phyloP scores from a whole-genome alignment of 2,113 vertebrate species.

The Motacilla tschutschensis region DNA sequence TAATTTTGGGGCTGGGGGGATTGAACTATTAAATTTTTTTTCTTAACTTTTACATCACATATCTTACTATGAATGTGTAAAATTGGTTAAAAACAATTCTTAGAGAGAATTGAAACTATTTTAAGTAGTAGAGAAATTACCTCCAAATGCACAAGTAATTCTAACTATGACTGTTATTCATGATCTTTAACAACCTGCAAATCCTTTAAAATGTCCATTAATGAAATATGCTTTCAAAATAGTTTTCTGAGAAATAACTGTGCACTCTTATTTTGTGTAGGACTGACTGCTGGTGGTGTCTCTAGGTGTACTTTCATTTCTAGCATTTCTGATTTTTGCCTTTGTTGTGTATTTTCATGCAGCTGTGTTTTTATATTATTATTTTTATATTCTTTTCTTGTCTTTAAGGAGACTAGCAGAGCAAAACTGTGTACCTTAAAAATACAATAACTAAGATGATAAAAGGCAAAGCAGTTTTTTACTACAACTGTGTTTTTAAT shows the following conservation, averaged over 20 bases:
- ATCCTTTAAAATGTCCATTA: neutral
- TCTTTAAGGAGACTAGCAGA: conserved; percentile 12
- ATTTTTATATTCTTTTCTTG: neutral
- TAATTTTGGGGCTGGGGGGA: rapidly evolving
- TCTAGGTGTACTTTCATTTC: conserved; percentile 1
- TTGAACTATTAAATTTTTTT: neutral
- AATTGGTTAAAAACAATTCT: neutral
- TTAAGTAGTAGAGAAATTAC: neutral
- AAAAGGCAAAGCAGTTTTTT: conserved; percentile 20
- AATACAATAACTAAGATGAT: conserved; percentile 6
- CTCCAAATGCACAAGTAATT: neutral
- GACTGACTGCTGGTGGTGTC: neutral
- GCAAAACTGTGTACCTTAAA: conserved; percentile 7
- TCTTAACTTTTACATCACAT: neutral
- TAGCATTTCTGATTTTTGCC: conserved; percentile 26
- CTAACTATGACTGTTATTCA: neutral
- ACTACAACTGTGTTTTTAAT: conserved; percentile 14
- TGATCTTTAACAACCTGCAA: neutral
- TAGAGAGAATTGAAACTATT: neutral
- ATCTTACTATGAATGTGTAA: neutral
- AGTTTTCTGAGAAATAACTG: neutral
- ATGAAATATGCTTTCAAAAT: neutral
- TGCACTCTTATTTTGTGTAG: neutral
- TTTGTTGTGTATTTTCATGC: neutral
- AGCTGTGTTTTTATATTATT: neutral